Base-by-base conservation (phyloP, 2,797 vertebrate genomes). In the Tamandua tetradactyla region DNA sequence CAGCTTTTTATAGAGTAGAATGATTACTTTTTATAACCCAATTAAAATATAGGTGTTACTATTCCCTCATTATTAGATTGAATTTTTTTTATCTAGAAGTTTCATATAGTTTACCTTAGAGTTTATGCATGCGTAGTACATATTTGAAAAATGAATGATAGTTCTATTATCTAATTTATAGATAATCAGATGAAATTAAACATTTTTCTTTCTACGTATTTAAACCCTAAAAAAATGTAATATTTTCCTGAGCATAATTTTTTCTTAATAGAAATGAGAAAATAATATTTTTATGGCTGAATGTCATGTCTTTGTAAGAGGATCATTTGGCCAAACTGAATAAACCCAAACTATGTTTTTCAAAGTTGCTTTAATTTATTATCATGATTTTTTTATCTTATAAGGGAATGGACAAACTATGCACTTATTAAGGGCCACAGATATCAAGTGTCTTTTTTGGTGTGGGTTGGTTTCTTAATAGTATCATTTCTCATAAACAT, bases 11-110 rank as follows among this genome's bases (percentile, higher is more conserved):
- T 72, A 86, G 82, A 91, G 42, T 90, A 42, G 40, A 55, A 91
- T 94, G 85, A 94, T 96, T 97, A 72, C 82, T 95, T 96, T n/a
- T 95, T 96, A 97, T 66, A 94, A 83, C 59, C 82, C 61, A 92
- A 95, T 94, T 97, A 96, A 95, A 97, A 92, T 95, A 80, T 96
- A 59, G 82, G 66, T 93, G 68, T 94, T 94, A 92, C 52, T 86
- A n/a, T 78, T 75, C 32, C 30, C 87, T 94, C 92, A 91, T 95
- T 96, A 93, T 52, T 90, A 89, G 75, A 91, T 81, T 94, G 52
- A 27, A 75, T 90, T 94, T 95, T 94, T 95, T 95, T 72, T 92
- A 84, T 85, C 37, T 40, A 85, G 76, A 94, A 95, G 22, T 90
- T 92, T 76, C 52, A 86, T 87, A 61, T 57, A 93, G 90, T 93